Conservation (phyloP, 1,140 invertebrate species). For the Globodera ellingtonae region DNA sequence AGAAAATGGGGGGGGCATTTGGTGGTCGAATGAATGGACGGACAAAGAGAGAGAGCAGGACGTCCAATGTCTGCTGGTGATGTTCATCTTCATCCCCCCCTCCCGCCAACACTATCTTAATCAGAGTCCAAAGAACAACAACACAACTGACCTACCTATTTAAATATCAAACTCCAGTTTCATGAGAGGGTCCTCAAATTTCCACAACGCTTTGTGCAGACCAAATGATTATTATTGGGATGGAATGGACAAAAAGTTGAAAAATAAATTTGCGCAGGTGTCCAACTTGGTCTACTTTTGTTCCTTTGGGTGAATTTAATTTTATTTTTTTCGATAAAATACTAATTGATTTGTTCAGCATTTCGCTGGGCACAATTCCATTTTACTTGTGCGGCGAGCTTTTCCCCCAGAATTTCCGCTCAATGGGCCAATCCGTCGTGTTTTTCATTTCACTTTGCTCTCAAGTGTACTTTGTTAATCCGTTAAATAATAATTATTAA, state of each 20-base stretch:
- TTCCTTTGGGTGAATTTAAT: slow-evolving; percentile 3
- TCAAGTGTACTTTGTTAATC: background rate
- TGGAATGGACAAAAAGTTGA: background rate
- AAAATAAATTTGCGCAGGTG: background rate
- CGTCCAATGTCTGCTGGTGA: too few relatives aligned
- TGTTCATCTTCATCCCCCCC: too few relatives aligned
- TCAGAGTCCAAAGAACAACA: too few relatives aligned
- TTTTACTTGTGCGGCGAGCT: slow-evolving; percentile 26
- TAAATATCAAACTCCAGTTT: slow-evolving; percentile 56
- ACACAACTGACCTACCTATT: too few relatives aligned
- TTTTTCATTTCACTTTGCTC: background rate
- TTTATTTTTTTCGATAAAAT: background rate
- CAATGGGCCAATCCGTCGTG: slow-evolving; percentile 12
- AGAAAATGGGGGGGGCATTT: too few relatives aligned
- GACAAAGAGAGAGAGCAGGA: too few relatives aligned
- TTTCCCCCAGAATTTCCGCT: slow-evolving; percentile 27
- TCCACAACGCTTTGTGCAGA: slow-evolving; percentile 18
- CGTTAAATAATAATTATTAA: too few relatives aligned
- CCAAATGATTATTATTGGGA: slow-evolving; percentile 72
- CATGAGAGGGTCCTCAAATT: too few relatives aligned
- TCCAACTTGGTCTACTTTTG: slow-evolving; percentile 7
- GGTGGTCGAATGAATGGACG: too few relatives aligned
- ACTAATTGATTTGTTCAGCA: background rate
- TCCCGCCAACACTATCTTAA: too few relatives aligned
- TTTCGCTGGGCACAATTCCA: slow-evolving; percentile 20